Evolutionary conservation across 2,797 vertebrate species (phyloP), one percentile per base, ranked within the genome.

Genomic region (Sebastes steindachneri): DNA sequence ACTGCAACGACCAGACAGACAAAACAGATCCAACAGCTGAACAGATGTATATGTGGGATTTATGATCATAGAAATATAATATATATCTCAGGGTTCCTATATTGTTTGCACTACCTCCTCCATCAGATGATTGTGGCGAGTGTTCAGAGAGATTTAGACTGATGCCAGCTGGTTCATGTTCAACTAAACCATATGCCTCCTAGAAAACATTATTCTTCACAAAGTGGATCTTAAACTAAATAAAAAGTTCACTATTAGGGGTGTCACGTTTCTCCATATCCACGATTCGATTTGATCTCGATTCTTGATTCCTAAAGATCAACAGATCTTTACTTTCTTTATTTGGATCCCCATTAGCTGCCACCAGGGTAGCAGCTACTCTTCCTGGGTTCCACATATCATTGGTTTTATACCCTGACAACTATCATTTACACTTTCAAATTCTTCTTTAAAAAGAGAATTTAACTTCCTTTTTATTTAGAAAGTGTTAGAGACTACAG

Each of bases 1-100:
- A 93, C 98, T 99, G 94, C 67, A 90, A 14, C 21, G 14, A 60
- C 10, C 3, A 53, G 29, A 60, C 21, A 62, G 9, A 33, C 17
- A 23, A 1, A 4, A 35, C 6, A 72, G 2, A 73, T 2, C 28
- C 1, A 29, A 5, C 10, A 71, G 7, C 37, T 60, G 65, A 51
- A 12, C 26, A 7, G 3, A 53, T 3, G 25, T 3, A 28, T 17
- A 3, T 23, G 10, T 19, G 1, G n/a, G 1, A 53, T 63, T 33
- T 21, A 64, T 19, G 15, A 6, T 14, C 15, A 25, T 5, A 28
- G 7, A 59, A n/a, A 29, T 7, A 19, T 12, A 26, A 19, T 15
- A 28, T 11, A 19, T 1, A n/a, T 8, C 15, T 51, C 2, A 29
- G 37, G 7, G 14, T 9, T 35, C 23, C 4, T 48, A 2, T 9